Conservation (phyloP, 2,113 vertebrate genomes). For the Rhegmatorhina hoffmannsi region DNA sequence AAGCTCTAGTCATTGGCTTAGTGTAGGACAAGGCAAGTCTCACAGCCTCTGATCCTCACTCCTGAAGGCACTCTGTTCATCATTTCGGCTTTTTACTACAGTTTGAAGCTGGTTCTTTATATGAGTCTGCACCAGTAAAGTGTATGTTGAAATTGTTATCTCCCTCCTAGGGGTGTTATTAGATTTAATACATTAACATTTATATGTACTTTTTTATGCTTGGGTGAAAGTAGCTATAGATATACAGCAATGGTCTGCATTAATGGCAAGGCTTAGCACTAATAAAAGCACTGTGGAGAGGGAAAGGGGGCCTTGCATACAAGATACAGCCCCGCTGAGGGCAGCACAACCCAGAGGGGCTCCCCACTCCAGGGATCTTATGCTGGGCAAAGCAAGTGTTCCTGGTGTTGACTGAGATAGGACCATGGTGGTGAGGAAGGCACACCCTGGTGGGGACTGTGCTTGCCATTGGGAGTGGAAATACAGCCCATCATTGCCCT, state of each 20-base stretch:
- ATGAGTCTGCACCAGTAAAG: background rate
- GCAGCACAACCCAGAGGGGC: background rate
- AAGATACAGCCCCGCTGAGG: background rate
- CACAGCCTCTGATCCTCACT: background rate
- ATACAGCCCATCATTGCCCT: background rate
- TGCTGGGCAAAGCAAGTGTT: background rate
- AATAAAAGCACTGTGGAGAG: background rate
- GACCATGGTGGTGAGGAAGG: background rate
- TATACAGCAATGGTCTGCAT: background rate
- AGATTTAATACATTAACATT: slow-evolving; percentile 44
- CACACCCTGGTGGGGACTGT: background rate
- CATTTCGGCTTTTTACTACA: background rate
- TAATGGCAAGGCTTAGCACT: background rate
- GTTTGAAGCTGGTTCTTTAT: background rate
- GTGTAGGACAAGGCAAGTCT: background rate
- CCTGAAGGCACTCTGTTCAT: background rate
- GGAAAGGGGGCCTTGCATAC: background rate
- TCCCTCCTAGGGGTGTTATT: slow-evolving; percentile 29
- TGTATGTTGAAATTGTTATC: background rate
- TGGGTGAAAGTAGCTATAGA: slow-evolving; percentile 6
- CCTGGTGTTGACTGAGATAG: background rate
- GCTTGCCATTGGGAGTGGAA: background rate
- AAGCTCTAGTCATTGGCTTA: background rate
- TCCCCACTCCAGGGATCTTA: background rate
- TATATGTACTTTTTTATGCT: slow-evolving; percentile 6